Evolutionary conservation across 2,797 vertebrate species (phyloP).

Genomic region (Masticophis lateralis): DNA sequence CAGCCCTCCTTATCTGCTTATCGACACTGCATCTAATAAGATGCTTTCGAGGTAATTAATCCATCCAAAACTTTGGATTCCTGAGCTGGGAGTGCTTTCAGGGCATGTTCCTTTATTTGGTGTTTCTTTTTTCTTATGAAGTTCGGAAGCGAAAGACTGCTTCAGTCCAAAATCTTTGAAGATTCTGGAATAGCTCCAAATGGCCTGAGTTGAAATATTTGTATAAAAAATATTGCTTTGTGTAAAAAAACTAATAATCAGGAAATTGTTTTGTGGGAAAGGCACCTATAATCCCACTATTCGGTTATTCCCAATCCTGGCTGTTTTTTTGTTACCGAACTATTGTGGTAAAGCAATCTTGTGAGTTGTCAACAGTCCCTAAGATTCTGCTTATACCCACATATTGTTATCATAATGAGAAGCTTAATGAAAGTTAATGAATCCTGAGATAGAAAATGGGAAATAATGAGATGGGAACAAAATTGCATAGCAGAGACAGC

Average conservation of each 20-base stretch:
- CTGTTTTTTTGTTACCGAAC: background rate
- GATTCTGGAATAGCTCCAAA: background rate
- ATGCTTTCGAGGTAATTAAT: slow-evolving; percentile 68
- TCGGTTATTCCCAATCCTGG: background rate
- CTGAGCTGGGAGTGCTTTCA: slow-evolving; percentile 43
- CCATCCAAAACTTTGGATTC: slow-evolving; percentile 53
- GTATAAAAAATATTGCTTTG: background rate
- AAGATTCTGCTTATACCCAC: background rate
- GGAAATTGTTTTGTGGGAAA: slow-evolving; percentile 5
- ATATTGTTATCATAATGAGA: slow-evolving; percentile 31
- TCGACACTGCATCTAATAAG: slow-evolving; percentile 68
- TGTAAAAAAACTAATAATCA: background rate
- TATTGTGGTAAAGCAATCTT: background rate
- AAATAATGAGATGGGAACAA: slow-evolving; percentile 26
- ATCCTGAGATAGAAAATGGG: slow-evolving; percentile 14
- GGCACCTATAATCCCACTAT: background rate
- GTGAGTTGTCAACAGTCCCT: background rate
- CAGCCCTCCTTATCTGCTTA: slow-evolving; percentile 63
- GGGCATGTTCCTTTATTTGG: slow-evolving; percentile 25
- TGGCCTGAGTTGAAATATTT: background rate
- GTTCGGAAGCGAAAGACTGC: background rate
- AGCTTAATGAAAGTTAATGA: slow-evolving; percentile 3
- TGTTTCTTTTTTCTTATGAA: slow-evolving; percentile 31
- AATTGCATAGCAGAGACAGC: slow-evolving; percentile 10
- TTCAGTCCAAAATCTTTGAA: slow-evolving; percentile 27